Base-by-base conservation (phyloP, 2,113 vertebrate genomes). In the Pipa parva region DNA sequence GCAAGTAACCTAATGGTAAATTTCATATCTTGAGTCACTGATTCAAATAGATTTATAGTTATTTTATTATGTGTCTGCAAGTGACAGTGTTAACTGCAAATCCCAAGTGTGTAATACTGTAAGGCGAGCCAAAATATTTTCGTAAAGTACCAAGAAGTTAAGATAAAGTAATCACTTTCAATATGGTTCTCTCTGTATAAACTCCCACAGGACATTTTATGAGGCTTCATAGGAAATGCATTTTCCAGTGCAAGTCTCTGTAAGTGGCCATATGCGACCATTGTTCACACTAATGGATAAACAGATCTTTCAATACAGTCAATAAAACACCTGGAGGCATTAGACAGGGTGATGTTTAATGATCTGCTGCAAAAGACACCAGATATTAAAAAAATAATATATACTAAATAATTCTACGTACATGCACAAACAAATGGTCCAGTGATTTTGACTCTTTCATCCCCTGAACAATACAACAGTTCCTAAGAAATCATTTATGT, bases 41-140 rank as follows among this genome's bases (percentile, higher is more conserved):
- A 60, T 18, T 70, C 17, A 31, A 42, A 28, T 15, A 45, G 49
- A 54, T 61, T 70, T 61, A 61, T 54, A 25, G n/a, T 25, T n/a
- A 1, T 68, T 68, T 68, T 69, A 69, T 69, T 31, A 69, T 52
- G 57, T 69, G 65, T 60, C 48, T 60, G 65, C 57, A 70, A 54
- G 66, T 70, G 66, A 60, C 66, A 29, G 58, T 36, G 55, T 50
- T 37, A 59, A 67, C 39, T 50, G 55, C 33, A 61, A 61, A 51
- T 45, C 66, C 66, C 66, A 29, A 26, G 48, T 39, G 65, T 42
- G 56, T 24, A 39, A 68, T 68, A 33, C 13, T 50, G 46, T 29
- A 61, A 70, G 59, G 58, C 37, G 55, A n/a, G 52, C 29, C 26
- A 27, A 55, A 28, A 27, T 31, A 55, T 55, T 55, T 20, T 26